Evolutionary conservation across 2,888 invertebrate genomes (phyloP).

Genomic region (Epirrhoe alternata): DNA sequence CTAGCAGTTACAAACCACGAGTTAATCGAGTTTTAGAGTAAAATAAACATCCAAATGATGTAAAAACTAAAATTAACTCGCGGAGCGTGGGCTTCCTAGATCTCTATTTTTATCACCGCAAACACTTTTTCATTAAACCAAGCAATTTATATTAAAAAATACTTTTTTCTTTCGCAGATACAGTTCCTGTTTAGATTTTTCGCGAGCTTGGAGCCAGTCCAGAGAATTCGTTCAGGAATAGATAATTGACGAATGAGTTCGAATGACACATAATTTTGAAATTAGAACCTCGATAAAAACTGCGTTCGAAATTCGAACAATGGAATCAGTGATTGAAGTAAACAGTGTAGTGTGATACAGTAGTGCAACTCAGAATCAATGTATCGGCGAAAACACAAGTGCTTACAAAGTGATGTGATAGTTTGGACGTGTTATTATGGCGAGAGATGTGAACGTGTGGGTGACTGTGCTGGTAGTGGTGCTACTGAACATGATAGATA

Average conservation of each 20-base stretch:
- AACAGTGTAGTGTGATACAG: constrained; percentile 36
- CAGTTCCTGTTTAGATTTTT: constrained; percentile 31
- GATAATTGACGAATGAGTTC: constrained; percentile 22
- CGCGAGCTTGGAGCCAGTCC: constrained; percentile 31
- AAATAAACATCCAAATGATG: constrained; percentile 34
- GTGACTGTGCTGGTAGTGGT: constrained; percentile 59
- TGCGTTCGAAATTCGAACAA: constrained; percentile 28
- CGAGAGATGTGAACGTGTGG: constrained; percentile 60
- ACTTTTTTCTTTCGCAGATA: constrained; percentile 39
- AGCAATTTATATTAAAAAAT: constrained; percentile 33
- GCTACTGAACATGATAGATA: constrained; percentile 61
- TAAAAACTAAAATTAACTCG: constrained; percentile 35
- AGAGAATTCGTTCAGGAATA: constrained; percentile 16
- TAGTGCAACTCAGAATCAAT: constrained; percentile 57
- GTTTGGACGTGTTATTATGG: constrained; percentile 65
- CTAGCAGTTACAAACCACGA: constrained; percentile 17
- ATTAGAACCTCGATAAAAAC: constrained; percentile 16
- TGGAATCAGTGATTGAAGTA: constrained; percentile 17
- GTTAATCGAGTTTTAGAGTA: constrained; percentile 18
- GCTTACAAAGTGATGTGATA: constrained; percentile 49
- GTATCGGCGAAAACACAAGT: constrained; percentile 53
- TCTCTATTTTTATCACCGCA: constrained; percentile 28
- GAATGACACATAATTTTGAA: constrained; percentile 33
- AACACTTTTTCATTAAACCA: constrained; percentile 33
- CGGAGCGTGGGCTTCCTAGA: constrained; percentile 29